These are phyloP conservation scores for Heterodera schachtii DNA, from an alignment of 1,140 invertebrate species.

Conservation along the genomic window DNA sequence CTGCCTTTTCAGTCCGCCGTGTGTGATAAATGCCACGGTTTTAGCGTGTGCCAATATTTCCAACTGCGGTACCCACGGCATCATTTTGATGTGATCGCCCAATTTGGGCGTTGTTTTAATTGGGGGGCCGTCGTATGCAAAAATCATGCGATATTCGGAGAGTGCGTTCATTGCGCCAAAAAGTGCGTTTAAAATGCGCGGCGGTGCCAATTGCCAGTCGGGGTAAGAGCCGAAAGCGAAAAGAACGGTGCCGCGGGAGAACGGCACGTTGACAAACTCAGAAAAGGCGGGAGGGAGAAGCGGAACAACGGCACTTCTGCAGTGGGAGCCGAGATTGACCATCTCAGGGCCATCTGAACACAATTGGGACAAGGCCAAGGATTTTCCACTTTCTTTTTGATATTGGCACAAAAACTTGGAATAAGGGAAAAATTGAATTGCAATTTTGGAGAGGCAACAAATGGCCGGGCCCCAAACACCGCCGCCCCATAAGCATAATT, in stretches of 20 bases:
- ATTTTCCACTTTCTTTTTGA: too few species aligned
- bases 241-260: slow-evolving; percentile 45
- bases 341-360: slow-evolving; percentile 20
- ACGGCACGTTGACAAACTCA: slow-evolving; percentile 6
- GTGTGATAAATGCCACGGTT: slow-evolving; percentile 44
- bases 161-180: slow-evolving; percentile 37
- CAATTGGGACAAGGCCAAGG: background rate
- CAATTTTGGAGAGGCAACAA: too few species aligned
- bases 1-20: slow-evolving; percentile 51
- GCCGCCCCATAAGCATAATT: too few species aligned
- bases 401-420: too few species aligned
- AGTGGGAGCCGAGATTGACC: slow-evolving; percentile 29
- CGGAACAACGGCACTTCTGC: background rate
- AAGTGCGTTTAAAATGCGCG: slow-evolving; percentile 38
- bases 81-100: slow-evolving; percentile 31
- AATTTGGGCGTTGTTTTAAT: slow-evolving; percentile 6
- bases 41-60: slow-evolving; percentile 49
- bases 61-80: slow-evolving; percentile 48
- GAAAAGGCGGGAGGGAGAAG: slow-evolving; percentile 6
- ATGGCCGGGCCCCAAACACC: too few species aligned
- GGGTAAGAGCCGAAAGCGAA: slow-evolving; percentile 52
- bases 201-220: slow-evolving; percentile 48
- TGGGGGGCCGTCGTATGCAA: slow-evolving; percentile 49
- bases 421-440: too few species aligned
- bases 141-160: slow-evolving; percentile 48